Conservation (phyloP, 2,113 vertebrate genomes). For the Pseudopodoces humilis region DNA sequence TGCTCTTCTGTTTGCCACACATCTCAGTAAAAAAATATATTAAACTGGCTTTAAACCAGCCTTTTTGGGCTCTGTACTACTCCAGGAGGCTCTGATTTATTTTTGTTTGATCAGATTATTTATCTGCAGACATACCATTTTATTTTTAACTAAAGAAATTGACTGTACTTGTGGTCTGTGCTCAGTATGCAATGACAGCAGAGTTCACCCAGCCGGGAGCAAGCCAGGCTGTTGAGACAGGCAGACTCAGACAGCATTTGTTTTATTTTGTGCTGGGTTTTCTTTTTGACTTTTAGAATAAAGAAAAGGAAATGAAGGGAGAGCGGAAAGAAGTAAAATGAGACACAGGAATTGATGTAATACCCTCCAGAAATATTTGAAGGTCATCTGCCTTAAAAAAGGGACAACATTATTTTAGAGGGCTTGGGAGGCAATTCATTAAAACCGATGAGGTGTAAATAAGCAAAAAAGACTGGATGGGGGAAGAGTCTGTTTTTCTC, state of each 20-base stretch:
- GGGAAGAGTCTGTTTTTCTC: not conserved
- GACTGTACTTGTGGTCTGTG: constrained; percentile 38
- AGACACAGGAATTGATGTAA: not conserved
- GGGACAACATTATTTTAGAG: not conserved
- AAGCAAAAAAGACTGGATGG: not conserved
- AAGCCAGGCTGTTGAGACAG: not conserved
- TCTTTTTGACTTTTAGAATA: not conserved
- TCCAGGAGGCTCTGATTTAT: not conserved
- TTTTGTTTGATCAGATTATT: constrained; percentile 34
- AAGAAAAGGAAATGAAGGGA: not conserved
- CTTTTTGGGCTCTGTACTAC: not conserved
- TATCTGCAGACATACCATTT: constrained; percentile 13
- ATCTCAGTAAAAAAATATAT: not conserved
- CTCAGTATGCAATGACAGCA: constrained; percentile 2
- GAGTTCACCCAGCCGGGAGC: not conserved
- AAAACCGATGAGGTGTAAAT: not conserved
- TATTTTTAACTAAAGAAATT: constrained; percentile 63
- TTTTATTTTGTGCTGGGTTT: constrained; percentile 37
- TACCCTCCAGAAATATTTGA: not conserved
- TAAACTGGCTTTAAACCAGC: not conserved
- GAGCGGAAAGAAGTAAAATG: not conserved
- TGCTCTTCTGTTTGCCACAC: not conserved
- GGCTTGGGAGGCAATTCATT: not conserved
- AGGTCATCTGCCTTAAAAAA: not conserved
- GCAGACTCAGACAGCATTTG: not conserved